Base-by-base conservation (phyloP, 1,140 invertebrate species). In the Mya arenaria region DNA sequence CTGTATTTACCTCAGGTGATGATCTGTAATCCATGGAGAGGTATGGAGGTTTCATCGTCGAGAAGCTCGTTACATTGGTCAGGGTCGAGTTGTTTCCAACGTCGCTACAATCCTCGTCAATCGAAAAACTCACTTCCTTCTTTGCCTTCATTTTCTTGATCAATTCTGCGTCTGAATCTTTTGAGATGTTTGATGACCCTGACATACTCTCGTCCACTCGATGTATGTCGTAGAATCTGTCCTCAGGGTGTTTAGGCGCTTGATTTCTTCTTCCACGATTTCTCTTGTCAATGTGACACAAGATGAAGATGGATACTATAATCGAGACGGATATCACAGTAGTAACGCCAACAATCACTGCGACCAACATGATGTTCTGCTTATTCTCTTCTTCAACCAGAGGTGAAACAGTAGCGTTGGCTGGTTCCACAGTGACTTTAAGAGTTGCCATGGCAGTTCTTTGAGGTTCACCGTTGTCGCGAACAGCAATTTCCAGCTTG, bases 121-220 rank as follows among this genome's bases (percentile, higher is more conserved):
- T 65, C 10, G 85, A 88, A 84, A 91, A 90, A 72, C 90, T 91
- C 23, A 91, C 83, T 78, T 91, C 90, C 60, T 86, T 87, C 73
- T 88, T 90, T 36, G 86, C 86, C 32, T 87, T 87, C 37, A 87
- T 87, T 44, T 88, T 82, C 77, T 88, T 89, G 25, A 88, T 66
- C 39, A 85, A 83, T 63, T 87, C 87, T 23, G 82, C 80, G 65
- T 88, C 87, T 32, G 77, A 86, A 39, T 88, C 87, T 63, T 89
- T 87, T 10, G 86, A 85, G 13, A 85, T 68, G 41, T 84, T 83
- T 19, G 86, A 85, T 1, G 80, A 79, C 23, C 71, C 86, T 19
- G 84, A 37, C 79, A 85, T 75, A 68, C 71, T 87, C 55, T 85
- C 86, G 44, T 83, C 79, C 17, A 74, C 60, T 39, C 77, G 71